These are phyloP conservation scores for Pachycephala philippinensis DNA, from an alignment of 2,113 vertebrate species.

Conservation along the genomic window DNA sequence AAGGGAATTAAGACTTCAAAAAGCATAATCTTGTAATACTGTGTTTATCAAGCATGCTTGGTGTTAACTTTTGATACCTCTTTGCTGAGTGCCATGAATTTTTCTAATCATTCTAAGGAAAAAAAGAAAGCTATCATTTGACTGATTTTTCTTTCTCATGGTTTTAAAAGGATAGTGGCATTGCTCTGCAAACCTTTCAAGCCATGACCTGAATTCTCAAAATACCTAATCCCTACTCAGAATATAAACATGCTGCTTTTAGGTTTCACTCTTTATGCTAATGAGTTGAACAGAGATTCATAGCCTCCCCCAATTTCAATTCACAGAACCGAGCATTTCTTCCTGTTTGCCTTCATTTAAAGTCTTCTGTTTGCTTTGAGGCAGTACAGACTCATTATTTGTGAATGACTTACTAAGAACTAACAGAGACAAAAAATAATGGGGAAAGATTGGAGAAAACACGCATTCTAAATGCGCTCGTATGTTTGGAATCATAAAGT, in stretches of 20 bases:
- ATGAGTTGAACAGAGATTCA: background rate
- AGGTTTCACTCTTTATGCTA: background rate
- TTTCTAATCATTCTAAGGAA: background rate
- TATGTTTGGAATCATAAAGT: background rate
- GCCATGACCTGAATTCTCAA: background rate
- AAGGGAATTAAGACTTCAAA: background rate
- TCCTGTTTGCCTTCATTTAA: background rate
- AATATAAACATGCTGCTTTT: background rate
- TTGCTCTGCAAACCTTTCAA: background rate
- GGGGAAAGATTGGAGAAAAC: background rate
- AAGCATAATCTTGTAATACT: background rate
- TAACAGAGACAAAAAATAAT: background rate
- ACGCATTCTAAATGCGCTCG: background rate
- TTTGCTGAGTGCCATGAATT: background rate
- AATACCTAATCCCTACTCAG: background rate
- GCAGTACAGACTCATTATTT: background rate
- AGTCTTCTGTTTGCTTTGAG: background rate
- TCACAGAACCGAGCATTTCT: background rate
- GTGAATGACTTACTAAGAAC: background rate
- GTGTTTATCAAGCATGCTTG: background rate
- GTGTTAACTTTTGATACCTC: background rate
- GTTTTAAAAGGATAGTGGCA: background rate
- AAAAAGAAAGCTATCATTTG: background rate
- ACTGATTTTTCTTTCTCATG: background rate
- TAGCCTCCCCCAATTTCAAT: background rate